Percentiles rank a stretch among this genome's conserved stretches.
Conservation (phyloP, 30 jellyfish, hydroid and myxozoan genomes). For the Aurelia aurita region DNA sequence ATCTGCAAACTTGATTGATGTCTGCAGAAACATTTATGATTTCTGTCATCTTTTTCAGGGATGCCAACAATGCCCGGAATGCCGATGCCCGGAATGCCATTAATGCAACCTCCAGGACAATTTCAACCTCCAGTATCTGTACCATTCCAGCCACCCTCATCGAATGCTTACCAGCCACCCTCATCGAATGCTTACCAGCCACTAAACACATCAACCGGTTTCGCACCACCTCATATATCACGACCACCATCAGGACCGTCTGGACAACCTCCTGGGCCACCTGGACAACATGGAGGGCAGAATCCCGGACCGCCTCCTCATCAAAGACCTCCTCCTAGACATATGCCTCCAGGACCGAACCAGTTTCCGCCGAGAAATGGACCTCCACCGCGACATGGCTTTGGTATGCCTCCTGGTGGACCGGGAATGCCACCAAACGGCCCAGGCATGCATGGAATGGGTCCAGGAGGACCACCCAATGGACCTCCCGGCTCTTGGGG, state of each 20-base stretch:
- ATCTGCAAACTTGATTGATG: no score
- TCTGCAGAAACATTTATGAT: no score
- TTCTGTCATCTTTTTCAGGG: not conserved
- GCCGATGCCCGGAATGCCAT: slow-evolving; percentile 62
- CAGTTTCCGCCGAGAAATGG: slow-evolving; percentile 39
- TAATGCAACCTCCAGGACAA: slow-evolving; percentile 46
- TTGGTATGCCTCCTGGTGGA: slow-evolving; percentile 55
- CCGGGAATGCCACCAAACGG: slow-evolving; percentile 58
- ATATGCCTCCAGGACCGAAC: slow-evolving; percentile 32
- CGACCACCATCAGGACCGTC: slow-evolving; percentile 69
- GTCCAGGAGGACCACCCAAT: slow-evolving; percentile 25
- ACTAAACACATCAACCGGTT: slow-evolving; percentile 34
- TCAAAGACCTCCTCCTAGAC: slow-evolving; percentile 19
- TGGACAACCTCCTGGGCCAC: slow-evolving; percentile 29
- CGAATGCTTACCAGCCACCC: slow-evolving; percentile 19
- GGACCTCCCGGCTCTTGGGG: slow-evolving; percentile 7
- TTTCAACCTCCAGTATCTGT: slow-evolving; percentile 11
- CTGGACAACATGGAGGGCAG: slow-evolving; percentile 3
- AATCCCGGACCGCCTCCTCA: no score
- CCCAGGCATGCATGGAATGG: slow-evolving; percentile 46
- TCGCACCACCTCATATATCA: slow-evolving; percentile 66
- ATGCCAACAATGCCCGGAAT: slow-evolving; percentile 46
- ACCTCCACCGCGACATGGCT: slow-evolving; percentile 53
- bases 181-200: slow-evolving; percentile 19
- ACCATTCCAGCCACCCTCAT: slow-evolving; percentile 18